phyloP scores from a whole-genome alignment of 2,888 invertebrate genomes.

The Rhyacophila evoluta region DNA sequence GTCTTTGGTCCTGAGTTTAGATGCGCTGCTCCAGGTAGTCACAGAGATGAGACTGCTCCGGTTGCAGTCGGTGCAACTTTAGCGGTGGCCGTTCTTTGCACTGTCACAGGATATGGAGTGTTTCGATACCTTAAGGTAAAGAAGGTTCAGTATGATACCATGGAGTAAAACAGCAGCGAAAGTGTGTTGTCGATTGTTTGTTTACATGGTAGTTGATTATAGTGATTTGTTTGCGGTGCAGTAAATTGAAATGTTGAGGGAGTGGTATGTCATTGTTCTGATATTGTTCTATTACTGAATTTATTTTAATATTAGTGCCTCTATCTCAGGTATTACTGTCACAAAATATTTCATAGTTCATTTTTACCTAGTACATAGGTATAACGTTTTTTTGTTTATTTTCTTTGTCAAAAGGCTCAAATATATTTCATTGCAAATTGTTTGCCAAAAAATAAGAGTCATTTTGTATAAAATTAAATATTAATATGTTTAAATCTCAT shows the following conservation, averaged over 20 bases:
- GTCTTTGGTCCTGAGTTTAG: slow-evolving; percentile 78
- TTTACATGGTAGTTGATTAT: not conserved
- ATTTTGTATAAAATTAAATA: no score
- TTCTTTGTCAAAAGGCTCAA: no score
- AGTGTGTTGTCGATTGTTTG: slow-evolving; percentile 23
- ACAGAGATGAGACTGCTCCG: slow-evolving; percentile 86
- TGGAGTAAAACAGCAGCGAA: slow-evolving; percentile 76
- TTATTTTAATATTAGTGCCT: slow-evolving; percentile 5
- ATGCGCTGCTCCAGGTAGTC: slow-evolving; percentile 71
- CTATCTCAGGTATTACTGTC: not conserved
- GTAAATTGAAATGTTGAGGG: not conserved
- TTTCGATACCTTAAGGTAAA: slow-evolving; percentile 89
- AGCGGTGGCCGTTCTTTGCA: slow-evolving; percentile 84
- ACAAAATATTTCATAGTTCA: not conserved
- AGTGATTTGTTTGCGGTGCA: not conserved
- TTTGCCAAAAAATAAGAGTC: no score
- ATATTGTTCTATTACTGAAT: not conserved
- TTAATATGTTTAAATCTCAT: no score
- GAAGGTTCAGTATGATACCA: slow-evolving; percentile 92
- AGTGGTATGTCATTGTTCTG: not conserved
- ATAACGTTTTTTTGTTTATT: no score
- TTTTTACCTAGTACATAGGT: no score
- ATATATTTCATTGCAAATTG: no score
- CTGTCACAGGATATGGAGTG: slow-evolving; percentile 86
- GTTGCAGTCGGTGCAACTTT: slow-evolving; percentile 86